Percentiles rank a stretch among this genome's conserved stretches.
Conservation (phyloP, 2,888 invertebrate genomes). For the Drosophila sordidula region DNA sequence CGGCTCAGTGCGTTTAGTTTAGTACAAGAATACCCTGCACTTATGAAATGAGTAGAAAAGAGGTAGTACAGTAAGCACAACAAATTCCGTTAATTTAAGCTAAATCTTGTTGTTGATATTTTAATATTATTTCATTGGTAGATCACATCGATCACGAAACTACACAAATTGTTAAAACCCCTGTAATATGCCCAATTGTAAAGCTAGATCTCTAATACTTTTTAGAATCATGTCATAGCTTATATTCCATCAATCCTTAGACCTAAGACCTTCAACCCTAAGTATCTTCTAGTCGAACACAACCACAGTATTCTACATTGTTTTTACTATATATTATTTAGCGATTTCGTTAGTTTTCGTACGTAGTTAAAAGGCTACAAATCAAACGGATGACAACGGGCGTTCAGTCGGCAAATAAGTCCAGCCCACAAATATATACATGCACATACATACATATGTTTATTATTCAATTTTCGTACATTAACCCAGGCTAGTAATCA, state of each 20-base stretch:
- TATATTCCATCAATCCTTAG: neutral
- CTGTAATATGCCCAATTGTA: too few relatives aligned
- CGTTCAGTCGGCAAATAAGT: conserved; percentile 26
- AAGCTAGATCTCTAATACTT: neutral
- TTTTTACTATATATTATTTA: neutral
- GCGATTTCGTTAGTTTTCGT: conserved; percentile 9
- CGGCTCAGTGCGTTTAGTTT: conserved; percentile 36
- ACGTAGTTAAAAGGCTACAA: conserved; percentile 22
- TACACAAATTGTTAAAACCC: too few relatives aligned
- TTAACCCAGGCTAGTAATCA: conserved; percentile 3
- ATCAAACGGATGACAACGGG: conserved; percentile 31
- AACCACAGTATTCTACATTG: neutral
- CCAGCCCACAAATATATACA: conserved; percentile 10
- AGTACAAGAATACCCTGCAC: conserved; percentile 18
- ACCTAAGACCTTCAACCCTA: neutral
- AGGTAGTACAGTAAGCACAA: too few relatives aligned
- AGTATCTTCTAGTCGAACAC: neutral
- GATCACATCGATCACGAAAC: too few relatives aligned
- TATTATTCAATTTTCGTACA: conserved; percentile 8
- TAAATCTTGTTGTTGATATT: neutral
- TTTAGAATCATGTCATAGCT: neutral
- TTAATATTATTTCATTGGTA: too few relatives aligned
- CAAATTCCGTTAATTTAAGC: too few relatives aligned
- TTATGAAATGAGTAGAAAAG: neutral
- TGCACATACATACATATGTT: neutral